Conservation (phyloP, 2,113 vertebrate species). For the Megaptera novaeangliae region DNA sequence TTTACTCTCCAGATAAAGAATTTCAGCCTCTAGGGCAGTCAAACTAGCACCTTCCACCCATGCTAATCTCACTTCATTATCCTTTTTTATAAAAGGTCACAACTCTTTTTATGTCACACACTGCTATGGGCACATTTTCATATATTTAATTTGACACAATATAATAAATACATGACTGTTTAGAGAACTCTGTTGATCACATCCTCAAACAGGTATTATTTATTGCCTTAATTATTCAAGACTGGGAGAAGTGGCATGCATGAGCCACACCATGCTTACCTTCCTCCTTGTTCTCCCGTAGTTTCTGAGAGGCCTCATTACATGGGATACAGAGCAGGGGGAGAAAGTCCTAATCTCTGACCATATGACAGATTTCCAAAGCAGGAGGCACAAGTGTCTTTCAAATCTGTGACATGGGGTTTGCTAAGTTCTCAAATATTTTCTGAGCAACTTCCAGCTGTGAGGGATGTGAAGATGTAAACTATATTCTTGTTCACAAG, state of each 20-base stretch:
- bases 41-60: constrained; percentile 31
- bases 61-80: constrained; percentile 63
- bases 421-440: neutral
- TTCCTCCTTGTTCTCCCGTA: neutral
- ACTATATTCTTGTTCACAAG: neutral
- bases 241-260: neutral
- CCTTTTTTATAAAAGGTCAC: constrained; percentile 54
- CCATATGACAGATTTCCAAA: neutral
- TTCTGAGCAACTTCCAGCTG: neutral
- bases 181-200: neutral
- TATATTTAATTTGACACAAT: constrained; percentile 48
- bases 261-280: neutral
- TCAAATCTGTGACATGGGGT: neutral
- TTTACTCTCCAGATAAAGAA: constrained; percentile 51
- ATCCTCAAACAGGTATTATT: constrained; percentile 37
- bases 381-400: neutral
- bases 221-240: neutral
- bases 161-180: constrained; percentile 25
- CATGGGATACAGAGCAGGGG: neutral
- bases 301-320: neutral
- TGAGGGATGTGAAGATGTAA: neutral
- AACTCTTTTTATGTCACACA: constrained; percentile 32
- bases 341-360: neutral
- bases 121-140: constrained; percentile 15
- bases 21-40: constrained; percentile 43